A percentile compares a stretch with the other conserved stretches of the same genome.
Evolutionary conservation across 2,797 vertebrate species (phyloP).

Genomic region (Myotis myotis): DNA sequence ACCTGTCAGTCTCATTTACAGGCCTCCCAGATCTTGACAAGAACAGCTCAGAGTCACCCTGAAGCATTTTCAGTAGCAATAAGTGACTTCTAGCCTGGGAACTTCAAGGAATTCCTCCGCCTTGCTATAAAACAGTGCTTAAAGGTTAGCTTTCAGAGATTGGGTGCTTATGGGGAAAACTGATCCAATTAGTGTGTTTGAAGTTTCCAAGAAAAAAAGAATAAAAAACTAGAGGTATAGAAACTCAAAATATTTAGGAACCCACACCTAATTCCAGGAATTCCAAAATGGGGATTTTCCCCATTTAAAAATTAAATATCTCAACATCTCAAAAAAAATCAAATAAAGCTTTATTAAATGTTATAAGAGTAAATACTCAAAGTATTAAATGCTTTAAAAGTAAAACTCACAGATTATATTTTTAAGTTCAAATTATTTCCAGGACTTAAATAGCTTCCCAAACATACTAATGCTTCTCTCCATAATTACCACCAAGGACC

Average conservation of each 20-base stretch:
- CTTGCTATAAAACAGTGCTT: slow-evolving; percentile 17
- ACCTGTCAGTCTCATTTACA: neutral
- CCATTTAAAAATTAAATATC: slow-evolving; percentile 47
- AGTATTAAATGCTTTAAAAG: neutral
- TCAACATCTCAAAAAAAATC: neutral
- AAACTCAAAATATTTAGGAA: slow-evolving; percentile 37
- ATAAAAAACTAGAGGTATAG: neutral
- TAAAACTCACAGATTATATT: neutral
- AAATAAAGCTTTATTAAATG: slow-evolving; percentile 34
- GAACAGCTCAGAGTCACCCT: neutral
- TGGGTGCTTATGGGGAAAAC: slow-evolving; percentile 13
- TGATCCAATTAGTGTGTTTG: slow-evolving; percentile 28
- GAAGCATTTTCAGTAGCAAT: neutral
- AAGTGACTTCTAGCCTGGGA: neutral
- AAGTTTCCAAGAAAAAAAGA: slow-evolving; percentile 48
- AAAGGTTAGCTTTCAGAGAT: slow-evolving; percentile 16
- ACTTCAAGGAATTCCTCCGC: slow-evolving; percentile 54
- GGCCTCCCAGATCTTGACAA: neutral
- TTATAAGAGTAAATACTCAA: neutral
- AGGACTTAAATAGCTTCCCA: neutral
- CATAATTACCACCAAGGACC: neutral
- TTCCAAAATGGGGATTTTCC: neutral
- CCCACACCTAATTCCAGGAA: slow-evolving; percentile 9
- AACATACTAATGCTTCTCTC: neutral
- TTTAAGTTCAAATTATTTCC: slow-evolving; percentile 19